A percentile compares a stretch with the other conserved stretches of the same genome.
These are phyloP conservation scores for Varanus salvator DNA, from an alignment of 2,113 vertebrate genomes.

Conservation along the genomic window DNA sequence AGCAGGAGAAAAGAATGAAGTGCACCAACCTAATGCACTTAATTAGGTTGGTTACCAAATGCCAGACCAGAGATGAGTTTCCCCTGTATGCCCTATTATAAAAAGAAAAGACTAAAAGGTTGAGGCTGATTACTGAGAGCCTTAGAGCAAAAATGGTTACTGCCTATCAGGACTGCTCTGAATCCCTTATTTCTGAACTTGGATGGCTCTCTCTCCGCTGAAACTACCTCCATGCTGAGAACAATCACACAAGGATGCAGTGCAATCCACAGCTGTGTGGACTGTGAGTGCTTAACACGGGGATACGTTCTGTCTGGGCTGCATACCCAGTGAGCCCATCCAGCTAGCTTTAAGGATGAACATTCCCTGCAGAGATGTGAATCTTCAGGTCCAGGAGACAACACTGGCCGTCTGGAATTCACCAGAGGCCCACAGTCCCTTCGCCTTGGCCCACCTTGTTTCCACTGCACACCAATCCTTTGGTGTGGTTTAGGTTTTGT, in stretches of 20 bases:
- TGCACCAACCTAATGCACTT: neutral
- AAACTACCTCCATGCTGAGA: neutral
- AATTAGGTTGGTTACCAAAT: neutral
- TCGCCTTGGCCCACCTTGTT: too few species aligned
- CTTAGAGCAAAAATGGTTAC: neutral
- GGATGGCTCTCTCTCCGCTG: neutral
- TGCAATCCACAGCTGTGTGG: neutral
- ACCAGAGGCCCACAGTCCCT: too few species aligned
- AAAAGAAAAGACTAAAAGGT: neutral
- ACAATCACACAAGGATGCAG: neutral
- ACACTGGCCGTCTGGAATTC: too few species aligned
- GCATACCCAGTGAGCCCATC: neutral
- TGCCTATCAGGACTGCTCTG: neutral
- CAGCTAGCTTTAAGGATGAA: too few species aligned
- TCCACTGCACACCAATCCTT: too few species aligned
- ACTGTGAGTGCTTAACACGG: neutral
- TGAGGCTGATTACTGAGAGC: neutral
- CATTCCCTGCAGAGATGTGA: too few species aligned
- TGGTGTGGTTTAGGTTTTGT: too few species aligned
- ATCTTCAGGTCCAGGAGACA: too few species aligned
- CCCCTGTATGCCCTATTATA: neutral
- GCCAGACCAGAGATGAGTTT: neutral
- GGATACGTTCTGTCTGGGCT: neutral
- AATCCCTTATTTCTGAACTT: neutral
- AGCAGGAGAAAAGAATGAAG: neutral